A percentile compares a stretch with the other conserved stretches of the same genome.
Conservation (phyloP, 2,888 invertebrate genomes). For the Apotomis turbidana region DNA sequence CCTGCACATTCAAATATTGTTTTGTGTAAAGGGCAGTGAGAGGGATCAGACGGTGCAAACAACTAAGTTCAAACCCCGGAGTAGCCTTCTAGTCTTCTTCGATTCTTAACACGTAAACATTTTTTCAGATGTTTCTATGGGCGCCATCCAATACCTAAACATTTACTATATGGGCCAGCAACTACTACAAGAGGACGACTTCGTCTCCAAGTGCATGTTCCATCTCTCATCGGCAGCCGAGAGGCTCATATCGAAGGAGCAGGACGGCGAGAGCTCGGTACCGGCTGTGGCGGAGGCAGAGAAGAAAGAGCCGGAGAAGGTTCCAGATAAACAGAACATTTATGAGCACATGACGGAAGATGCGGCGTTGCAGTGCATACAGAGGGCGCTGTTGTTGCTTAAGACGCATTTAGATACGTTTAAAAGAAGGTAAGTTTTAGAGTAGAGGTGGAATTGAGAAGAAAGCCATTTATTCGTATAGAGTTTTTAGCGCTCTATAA, state of each 20-base stretch:
- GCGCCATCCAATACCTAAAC: constrained; percentile 97
- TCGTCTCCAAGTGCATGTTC: constrained; percentile 96
- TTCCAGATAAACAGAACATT: constrained; percentile 72
- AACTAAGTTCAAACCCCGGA: no score
- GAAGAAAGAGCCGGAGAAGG: constrained; percentile 63
- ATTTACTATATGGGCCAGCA: constrained; percentile 97
- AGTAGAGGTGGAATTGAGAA: no score
- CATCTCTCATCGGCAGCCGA: constrained; percentile 93
- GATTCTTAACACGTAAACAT: constrained; percentile 1
- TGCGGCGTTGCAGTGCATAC: constrained; percentile 93
- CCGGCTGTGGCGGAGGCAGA: constrained; percentile 53
- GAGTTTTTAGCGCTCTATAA: no score
- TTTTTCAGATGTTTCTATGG: constrained; percentile 92
- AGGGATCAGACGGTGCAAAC: no score
- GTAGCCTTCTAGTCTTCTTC: neutral
- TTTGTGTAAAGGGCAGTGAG: no score
- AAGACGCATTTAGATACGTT: constrained; percentile 98
- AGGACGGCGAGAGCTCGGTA: constrained; percentile 58
- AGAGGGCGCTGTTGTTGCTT: constrained; percentile 92
- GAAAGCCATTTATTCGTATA: no score
- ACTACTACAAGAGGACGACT: constrained; percentile 95
- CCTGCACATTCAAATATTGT: no score
- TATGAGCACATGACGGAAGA: constrained; percentile 86
- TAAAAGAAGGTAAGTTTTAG: constrained; percentile 85
- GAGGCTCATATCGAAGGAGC: constrained; percentile 82